A percentile compares a stretch with the other conserved stretches of the same genome.
phyloP scores from a whole-genome alignment of 2,888 invertebrate species.

The Crematogaster levior region DNA sequence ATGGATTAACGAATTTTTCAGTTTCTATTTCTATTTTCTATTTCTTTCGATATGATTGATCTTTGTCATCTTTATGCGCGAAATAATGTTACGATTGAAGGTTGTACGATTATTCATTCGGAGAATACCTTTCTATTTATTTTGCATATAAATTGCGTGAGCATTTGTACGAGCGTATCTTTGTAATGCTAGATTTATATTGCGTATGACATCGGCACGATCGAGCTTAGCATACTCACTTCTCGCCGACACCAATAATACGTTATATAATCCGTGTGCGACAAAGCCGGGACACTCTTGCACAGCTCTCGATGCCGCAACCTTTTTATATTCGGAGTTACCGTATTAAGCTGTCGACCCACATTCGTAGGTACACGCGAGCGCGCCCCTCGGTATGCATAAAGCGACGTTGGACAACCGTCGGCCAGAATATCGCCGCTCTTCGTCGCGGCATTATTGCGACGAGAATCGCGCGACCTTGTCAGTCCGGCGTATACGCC shows the following conservation, averaged over 20 bases:
- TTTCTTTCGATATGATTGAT: neutral
- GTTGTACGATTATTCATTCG: neutral
- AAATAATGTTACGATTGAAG: neutral
- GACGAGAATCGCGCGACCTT: slow-evolving; percentile 58
- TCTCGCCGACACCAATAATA: slow-evolving; percentile 14
- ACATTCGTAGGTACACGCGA: slow-evolving; percentile 16
- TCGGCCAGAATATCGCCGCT: slow-evolving; percentile 4
- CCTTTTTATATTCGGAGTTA: slow-evolving; percentile 42
- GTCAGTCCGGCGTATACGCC: slow-evolving; percentile 36
- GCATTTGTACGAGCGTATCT: neutral
- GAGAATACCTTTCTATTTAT: neutral
- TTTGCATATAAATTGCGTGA: neutral
- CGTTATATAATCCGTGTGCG: slow-evolving; percentile 24
- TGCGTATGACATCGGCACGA: neutral
- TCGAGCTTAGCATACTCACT: slow-evolving; percentile 4
- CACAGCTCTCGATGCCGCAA: slow-evolving; percentile 32
- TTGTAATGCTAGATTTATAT: slow-evolving; percentile 3
- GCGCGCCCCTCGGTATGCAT: slow-evolving; percentile 17
- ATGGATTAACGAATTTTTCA: neutral
- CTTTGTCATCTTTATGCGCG: no score
- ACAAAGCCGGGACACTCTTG: slow-evolving; percentile 19
- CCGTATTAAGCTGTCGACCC: slow-evolving; percentile 47
- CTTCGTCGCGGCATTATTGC: slow-evolving; percentile 35
- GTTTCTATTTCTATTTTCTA: no score
- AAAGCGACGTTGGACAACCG: slow-evolving; percentile 14